Evolutionary conservation across 2,797 vertebrate species (phyloP), one percentile per base, ranked within the genome.

Genomic region (Macropodus opercularis): DNA sequence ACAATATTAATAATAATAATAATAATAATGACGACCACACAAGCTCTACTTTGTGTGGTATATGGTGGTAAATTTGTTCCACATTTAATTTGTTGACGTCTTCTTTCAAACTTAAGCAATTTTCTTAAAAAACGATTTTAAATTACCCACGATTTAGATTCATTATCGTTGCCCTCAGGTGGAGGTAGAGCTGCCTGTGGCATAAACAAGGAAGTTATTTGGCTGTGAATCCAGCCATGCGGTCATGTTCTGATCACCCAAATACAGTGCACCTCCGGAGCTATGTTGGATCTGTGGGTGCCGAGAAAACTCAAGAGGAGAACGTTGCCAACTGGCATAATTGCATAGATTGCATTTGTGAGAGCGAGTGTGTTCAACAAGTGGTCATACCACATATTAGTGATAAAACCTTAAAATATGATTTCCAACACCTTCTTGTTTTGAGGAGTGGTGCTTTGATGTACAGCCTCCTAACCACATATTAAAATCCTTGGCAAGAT

Each of bases 401-500:
- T 47, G 59, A 14, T 31, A 36, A 58, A 12, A 26, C 21, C 8
- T 50, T 53, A 36, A 66, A 57, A 40, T 63, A 2, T 34, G n/a
- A 49, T 55, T 72, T 63, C 17, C n/a, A 42, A 60, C 59, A 57
- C 34, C 38, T 53, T 40, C 21, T 55, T 53, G 17, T 68, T 61
- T 63, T 59, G 34, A 63, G 44, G 26, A 54, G 41, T 58, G 24
- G 55, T 29, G 14, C 8, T 80, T 46, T 76, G 50, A 54, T 76
- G 52, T 61, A 39, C 46, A 26, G 65, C 29, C 49, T 75, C 49
- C 9, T 31, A 63, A 65, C 59, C 31, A 5, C 62, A 77, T 58
- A 69, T 75, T 79, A 75, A 69, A 62, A 36, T 48, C 43, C 43
- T 36, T 86, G 77, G 84, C 79, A 82, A 43, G 52, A 47, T 18